A percentile compares a stretch with the other conserved stretches of the same genome.
Evolutionary conservation across 2,113 vertebrate genomes (phyloP).

Genomic region (Syrrhaptes paradoxus): DNA sequence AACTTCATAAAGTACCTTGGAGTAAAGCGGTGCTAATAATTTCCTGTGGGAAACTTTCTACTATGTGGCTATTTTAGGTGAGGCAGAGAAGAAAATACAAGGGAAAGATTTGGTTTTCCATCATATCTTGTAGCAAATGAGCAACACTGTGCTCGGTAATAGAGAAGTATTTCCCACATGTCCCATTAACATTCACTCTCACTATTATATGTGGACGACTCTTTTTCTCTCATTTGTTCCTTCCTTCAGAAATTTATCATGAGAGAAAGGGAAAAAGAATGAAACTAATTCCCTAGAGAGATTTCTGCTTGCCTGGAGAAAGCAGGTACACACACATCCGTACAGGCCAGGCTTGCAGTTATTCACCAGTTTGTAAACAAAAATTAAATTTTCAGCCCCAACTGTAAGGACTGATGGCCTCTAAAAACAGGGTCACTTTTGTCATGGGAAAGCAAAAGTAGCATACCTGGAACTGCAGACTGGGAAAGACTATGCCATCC

Average conservation of each 20-base stretch:
- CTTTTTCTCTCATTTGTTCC: constrained; percentile 28
- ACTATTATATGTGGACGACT: neutral
- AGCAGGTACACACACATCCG: neutral
- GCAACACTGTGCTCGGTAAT: constrained; percentile 5
- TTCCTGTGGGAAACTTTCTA: neutral
- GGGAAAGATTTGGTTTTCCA: constrained; percentile 24
- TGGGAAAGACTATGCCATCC: neutral
- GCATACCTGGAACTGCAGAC: neutral
- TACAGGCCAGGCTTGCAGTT: neutral
- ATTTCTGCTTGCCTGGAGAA: constrained; percentile 1
- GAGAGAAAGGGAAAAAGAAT: constrained; percentile 1
- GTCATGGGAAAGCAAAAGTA: neutral
- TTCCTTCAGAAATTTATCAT: constrained; percentile 15
- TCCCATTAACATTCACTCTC: neutral
- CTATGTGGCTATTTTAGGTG: neutral
- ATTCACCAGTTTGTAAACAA: neutral
- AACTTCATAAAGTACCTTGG: neutral
- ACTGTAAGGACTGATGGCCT: neutral
- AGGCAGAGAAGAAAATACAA: constrained; percentile 12
- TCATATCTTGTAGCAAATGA: constrained; percentile 36
- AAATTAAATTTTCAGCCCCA: neutral
- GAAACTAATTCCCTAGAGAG: neutral
- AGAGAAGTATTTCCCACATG: constrained; percentile 13
- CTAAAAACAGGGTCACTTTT: neutral
- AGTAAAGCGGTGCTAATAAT: neutral